Conservation (phyloP, 2,888 invertebrate genomes). For the Drosophila nr. perissopoda region DNA sequence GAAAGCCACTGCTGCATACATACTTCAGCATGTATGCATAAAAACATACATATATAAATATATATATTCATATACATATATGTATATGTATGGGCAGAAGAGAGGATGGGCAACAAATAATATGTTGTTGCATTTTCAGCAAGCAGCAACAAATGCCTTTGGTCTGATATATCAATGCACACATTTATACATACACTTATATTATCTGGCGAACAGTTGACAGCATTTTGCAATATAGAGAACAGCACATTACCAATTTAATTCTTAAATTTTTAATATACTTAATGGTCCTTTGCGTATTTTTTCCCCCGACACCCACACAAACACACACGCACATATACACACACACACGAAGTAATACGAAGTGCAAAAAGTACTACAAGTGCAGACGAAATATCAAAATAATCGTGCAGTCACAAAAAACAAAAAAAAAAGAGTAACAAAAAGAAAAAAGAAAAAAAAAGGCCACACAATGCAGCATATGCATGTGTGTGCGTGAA, state of each 20-base stretch:
- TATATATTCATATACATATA: not conserved
- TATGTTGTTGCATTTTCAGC: constrained; percentile 40
- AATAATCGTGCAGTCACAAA: constrained; percentile 58
- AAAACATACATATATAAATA: not conserved
- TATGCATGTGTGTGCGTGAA: constrained; percentile 29
- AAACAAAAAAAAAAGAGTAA: constrained; percentile 45
- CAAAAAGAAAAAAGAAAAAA: constrained; percentile 46
- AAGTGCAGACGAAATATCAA: constrained; percentile 55
- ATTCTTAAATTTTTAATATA: constrained; percentile 19
- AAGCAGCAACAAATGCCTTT: constrained; percentile 52
- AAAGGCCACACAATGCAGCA: constrained; percentile 55
- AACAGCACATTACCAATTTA: constrained; percentile 18
- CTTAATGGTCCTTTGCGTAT: constrained; percentile 29
- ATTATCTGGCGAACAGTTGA: constrained; percentile 12
- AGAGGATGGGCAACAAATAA: constrained; percentile 33
- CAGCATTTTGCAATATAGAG: constrained; percentile 29
- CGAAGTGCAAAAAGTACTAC: constrained; percentile 47
- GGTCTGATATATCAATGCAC: constrained; percentile 15
- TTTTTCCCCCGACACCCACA: constrained; percentile 27
- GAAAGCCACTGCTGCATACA: constrained; percentile 32
- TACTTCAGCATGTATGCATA: constrained; percentile 4
- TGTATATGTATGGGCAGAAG: not conserved
- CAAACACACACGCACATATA: constrained; percentile 34
- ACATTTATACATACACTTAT: constrained; percentile 5
- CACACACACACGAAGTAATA: constrained; percentile 32